Evolutionary conservation across 2,113 vertebrate genomes (phyloP).

Genomic region (Meles meles): DNA sequence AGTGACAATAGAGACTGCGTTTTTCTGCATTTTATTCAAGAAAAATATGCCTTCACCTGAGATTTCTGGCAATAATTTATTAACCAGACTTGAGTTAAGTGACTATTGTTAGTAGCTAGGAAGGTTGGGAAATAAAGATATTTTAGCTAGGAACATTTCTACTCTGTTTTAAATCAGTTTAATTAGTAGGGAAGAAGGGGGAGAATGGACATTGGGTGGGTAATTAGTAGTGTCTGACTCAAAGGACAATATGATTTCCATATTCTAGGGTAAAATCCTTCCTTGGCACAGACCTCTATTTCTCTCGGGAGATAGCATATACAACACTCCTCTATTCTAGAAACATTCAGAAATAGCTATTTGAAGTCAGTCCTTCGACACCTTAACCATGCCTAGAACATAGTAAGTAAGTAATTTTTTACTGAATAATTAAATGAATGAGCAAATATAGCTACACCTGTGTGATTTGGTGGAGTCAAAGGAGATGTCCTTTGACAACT

Average conservation of each 20-base stretch:
- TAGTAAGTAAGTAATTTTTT: not conserved
- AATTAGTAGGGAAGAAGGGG: not conserved
- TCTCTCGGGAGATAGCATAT: not conserved
- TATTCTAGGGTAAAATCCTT: not conserved
- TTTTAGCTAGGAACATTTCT: not conserved
- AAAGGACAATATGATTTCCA: not conserved
- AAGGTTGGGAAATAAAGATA: not conserved
- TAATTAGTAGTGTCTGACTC: not conserved
- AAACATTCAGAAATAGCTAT: conserved; percentile 23
- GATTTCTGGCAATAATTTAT: not conserved
- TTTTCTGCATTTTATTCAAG: not conserved
- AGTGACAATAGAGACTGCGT: not conserved
- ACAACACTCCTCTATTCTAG: not conserved
- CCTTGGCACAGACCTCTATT: not conserved
- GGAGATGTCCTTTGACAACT: not conserved
- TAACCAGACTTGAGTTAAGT: not conserved
- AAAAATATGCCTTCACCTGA: not conserved
- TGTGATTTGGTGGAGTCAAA: not conserved
- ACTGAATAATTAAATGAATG: not conserved
- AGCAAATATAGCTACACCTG: not conserved
- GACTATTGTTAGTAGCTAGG: not conserved
- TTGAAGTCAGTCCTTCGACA: not conserved
- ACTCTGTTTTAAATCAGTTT: not conserved
- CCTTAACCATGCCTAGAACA: not conserved
- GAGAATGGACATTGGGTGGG: not conserved